Evolutionary conservation across 2,113 vertebrate genomes (phyloP).

Genomic region (Gorsachius goisagi): DNA sequence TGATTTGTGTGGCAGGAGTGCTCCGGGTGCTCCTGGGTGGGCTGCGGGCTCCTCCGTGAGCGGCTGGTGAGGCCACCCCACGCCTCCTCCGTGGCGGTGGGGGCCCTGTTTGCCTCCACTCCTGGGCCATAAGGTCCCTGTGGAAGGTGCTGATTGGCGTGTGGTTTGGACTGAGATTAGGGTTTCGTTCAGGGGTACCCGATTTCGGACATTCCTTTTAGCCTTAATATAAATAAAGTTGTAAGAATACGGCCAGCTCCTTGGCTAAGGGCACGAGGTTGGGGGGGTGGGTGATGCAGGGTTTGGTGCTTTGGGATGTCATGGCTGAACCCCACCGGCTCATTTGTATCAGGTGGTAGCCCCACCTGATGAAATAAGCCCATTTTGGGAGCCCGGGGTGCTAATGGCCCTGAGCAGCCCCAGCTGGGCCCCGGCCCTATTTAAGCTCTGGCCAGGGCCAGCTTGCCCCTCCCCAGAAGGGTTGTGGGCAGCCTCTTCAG

Average conservation of each 20-base stretch:
- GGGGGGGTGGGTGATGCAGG: not conserved
- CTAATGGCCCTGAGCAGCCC: not conserved
- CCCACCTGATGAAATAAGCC: not conserved
- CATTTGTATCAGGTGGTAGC: accelerated
- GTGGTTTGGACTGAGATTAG: not conserved
- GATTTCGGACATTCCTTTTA: not conserved
- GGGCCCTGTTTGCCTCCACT: not conserved
- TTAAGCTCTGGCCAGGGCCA: not conserved
- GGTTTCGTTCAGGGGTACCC: not conserved
- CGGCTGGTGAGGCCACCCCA: not conserved
- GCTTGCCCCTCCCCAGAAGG: accelerated
- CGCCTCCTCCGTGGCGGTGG: accelerated
- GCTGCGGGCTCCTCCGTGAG: not conserved
- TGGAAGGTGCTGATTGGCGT: not conserved
- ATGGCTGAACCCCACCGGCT: not conserved
- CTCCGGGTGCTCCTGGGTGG: not conserved
- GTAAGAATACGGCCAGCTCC: not conserved
- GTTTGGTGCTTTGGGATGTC: not conserved
- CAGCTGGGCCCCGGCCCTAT: not conserved
- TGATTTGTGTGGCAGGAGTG: not conserved
- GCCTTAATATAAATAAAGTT: not conserved
- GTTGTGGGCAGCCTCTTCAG: accelerated
- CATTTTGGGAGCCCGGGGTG: not conserved
- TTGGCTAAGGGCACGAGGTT: not conserved
- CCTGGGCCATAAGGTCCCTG: not conserved